Percentiles rank a stretch among this genome's conserved stretches.
Conservation (phyloP, 2,113 vertebrate genomes). For the Ploceus nigricollis region DNA sequence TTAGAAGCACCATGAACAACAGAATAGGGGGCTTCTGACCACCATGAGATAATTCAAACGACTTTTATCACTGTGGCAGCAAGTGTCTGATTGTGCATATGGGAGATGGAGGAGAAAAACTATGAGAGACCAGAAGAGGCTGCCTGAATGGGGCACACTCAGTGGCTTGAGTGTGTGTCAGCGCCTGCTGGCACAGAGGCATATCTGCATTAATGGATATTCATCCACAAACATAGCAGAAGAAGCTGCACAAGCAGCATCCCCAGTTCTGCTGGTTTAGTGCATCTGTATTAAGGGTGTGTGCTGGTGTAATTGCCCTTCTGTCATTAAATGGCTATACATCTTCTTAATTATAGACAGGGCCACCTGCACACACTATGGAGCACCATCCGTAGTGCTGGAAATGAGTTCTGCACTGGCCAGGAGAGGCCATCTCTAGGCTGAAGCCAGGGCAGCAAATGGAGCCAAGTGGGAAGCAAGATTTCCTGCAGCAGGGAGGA, state of each 20-base stretch:
- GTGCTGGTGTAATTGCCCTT: not conserved
- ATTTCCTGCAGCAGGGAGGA: not conserved
- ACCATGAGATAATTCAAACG: not conserved
- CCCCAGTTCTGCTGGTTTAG: conserved; percentile 51
- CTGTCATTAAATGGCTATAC: not conserved
- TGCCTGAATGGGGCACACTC: not conserved
- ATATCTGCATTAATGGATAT: not conserved
- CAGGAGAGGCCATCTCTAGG: not conserved
- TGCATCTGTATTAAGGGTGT: not conserved
- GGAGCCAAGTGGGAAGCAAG: not conserved
- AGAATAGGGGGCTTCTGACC: not conserved
- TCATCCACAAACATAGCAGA: not conserved
- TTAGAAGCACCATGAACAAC: not conserved
- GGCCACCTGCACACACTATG: not conserved
- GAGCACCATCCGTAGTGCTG: not conserved
- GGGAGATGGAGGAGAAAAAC: not conserved
- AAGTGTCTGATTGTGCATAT: not conserved
- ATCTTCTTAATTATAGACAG: conserved; percentile 17
- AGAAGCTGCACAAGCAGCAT: not conserved
- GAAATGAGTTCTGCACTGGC: not conserved
- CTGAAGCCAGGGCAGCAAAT: not conserved
- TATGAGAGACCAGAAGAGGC: not conserved
- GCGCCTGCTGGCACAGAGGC: not conserved
- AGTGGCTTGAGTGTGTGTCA: not conserved
- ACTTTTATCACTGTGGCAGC: not conserved